A percentile compares a stretch with the other conserved stretches of the same genome.
phyloP scores from a whole-genome alignment of 2,888 invertebrate genomes.

The Megaustenia siamemsis region DNA sequence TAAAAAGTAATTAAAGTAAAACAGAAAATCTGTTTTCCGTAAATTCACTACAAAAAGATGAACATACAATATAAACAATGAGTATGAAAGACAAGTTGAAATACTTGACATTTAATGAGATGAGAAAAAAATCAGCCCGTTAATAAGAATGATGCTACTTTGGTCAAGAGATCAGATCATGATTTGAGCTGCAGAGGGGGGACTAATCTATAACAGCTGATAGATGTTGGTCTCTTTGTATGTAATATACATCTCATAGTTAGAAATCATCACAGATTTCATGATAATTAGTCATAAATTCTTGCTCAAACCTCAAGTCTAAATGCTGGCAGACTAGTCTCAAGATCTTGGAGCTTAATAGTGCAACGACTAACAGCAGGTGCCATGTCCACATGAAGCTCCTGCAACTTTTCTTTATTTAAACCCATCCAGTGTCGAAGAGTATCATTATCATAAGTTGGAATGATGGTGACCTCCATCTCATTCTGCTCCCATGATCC shows the following conservation, averaged over 20 bases:
- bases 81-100: constrained; percentile 23
- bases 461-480: constrained; percentile 95
- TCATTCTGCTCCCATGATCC: constrained; percentile 93
- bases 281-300: background rate
- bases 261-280: background rate
- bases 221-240: background rate
- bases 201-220: background rate
- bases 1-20: too few relatives aligned
- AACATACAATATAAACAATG: background rate
- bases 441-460: constrained; percentile 97
- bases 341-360: constrained; percentile 97
- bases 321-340: constrained; percentile 96
- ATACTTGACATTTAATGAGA: background rate
- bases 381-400: constrained; percentile 94
- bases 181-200: too few relatives aligned
- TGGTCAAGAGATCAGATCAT: background rate
- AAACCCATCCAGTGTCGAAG: constrained; percentile 98
- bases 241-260: background rate
- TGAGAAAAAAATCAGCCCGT: background rate
- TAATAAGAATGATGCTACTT: background rate
- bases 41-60: background rate
- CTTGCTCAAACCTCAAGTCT: constrained; percentile 91
- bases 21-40: background rate
- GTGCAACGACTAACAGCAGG: constrained; percentile 98
- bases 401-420: constrained; percentile 91